A percentile compares a stretch with the other conserved stretches of the same genome.
These are phyloP conservation scores for Rhinatrema bivittatum DNA, from an alignment of 2,797 vertebrate genomes.

Conservation along the genomic window DNA sequence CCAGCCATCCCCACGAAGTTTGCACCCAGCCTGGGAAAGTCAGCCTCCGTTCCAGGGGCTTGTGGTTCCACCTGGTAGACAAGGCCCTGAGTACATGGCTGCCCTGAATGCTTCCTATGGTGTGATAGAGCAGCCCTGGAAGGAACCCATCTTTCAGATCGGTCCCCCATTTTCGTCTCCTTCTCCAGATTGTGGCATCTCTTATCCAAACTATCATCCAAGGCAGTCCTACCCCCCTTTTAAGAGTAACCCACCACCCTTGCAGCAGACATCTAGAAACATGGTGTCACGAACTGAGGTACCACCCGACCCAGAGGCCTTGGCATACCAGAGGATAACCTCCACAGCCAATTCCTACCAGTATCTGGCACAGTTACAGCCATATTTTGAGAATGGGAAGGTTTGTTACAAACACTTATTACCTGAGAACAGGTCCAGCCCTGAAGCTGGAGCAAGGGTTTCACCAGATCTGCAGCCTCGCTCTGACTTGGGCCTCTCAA, in stretches of 20 bases:
- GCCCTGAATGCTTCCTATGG: conserved; percentile 46
- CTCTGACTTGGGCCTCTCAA: conserved; percentile 11
- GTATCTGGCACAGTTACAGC: conserved; percentile 39
- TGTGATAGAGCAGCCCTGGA: conserved; percentile 28
- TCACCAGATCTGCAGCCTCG: neutral
- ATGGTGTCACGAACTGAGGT: too few species aligned
- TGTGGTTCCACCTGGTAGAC: conserved; percentile 27
- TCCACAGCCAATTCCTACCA: conserved; percentile 29
- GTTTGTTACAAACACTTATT: conserved; percentile 42
- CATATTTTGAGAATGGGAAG: conserved; percentile 47
- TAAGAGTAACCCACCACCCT: too few species aligned
- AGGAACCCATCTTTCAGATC: neutral
- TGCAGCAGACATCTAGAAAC: too few species aligned
- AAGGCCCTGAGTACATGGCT: conserved; percentile 22
- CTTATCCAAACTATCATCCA: too few species aligned
- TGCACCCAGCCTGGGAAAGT: too few species aligned
- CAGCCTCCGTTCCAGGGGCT: conserved; percentile 40
- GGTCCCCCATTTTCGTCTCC: conserved; percentile 1
- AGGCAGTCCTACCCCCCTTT: too few species aligned
- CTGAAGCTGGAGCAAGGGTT: neutral
- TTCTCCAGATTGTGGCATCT: conserved; percentile 8
- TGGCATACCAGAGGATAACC: conserved; percentile 36
- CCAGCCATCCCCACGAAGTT: too few species aligned
- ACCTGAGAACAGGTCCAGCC: conserved; percentile 1
- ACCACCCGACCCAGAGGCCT: conserved; percentile 7